phyloP scores from a whole-genome alignment of 2,797 vertebrate genomes.

The Podarcis lilfordi region DNA sequence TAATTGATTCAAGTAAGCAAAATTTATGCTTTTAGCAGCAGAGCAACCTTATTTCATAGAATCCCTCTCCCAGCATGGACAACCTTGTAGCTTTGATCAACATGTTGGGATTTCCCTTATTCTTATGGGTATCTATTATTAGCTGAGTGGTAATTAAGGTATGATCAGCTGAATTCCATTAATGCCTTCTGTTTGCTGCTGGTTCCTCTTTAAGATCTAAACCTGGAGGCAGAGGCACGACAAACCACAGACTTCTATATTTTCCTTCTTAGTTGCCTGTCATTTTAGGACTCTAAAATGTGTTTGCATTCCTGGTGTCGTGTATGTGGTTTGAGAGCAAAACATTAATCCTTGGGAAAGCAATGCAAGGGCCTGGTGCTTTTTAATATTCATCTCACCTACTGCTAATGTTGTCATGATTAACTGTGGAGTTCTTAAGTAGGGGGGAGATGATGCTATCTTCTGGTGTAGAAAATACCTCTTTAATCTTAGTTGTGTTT shows the following conservation, averaged over 20 bases:
- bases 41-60: background rate
- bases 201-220: background rate
- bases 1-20: background rate
- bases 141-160: background rate
- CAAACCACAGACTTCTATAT: background rate
- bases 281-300: conserved; percentile 7
- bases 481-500: conserved; percentile 37
- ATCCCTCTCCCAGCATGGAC: background rate
- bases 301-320: conserved; percentile 13
- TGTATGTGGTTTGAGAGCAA: conserved; percentile 11
- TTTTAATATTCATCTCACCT: conserved; percentile 46
- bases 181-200: background rate
- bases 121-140: background rate
- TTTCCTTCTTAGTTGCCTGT: conserved; percentile 9
- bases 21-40: background rate
- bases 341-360: conserved; percentile 43
- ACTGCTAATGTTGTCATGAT: conserved; percentile 38
- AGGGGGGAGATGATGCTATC: conserved; percentile 19
- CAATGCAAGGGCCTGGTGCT: conserved; percentile 23
- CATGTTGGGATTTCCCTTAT: background rate
- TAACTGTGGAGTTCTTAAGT: conserved; percentile 41
- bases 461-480: conserved; percentile 26
- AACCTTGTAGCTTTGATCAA: background rate
- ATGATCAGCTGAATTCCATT: background rate
- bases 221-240: background rate